Evolutionary conservation across 2,113 vertebrate species (phyloP).

Genomic region (Australoheros scitulus): DNA sequence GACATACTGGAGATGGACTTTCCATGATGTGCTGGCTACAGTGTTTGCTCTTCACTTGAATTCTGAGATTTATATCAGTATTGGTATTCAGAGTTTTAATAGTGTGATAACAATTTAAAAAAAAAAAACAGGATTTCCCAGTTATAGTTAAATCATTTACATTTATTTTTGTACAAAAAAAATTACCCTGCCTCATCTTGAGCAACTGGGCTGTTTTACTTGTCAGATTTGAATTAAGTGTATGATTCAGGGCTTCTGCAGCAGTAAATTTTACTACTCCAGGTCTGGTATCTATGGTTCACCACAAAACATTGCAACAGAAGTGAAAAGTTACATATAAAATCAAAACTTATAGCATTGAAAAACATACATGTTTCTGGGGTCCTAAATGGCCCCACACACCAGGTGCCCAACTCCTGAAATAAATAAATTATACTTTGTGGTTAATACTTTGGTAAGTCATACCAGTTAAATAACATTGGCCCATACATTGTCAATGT

Average conservation of each 20-base stretch:
- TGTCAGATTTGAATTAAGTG: neutral
- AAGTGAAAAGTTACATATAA: neutral
- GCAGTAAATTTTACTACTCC: neutral
- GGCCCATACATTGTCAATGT: neutral
- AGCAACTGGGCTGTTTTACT: too few species aligned
- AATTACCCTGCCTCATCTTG: neutral
- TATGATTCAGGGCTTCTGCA: neutral
- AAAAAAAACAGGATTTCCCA: neutral
- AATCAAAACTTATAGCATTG: too few species aligned
- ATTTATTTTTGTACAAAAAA: neutral
- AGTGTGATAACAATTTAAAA: neutral
- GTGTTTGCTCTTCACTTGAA: rapidly evolving
- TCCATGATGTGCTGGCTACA: neutral
- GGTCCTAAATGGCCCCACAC: too few species aligned
- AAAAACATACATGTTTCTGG: too few species aligned
- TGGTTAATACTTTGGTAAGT: neutral
- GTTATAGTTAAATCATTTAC: neutral
- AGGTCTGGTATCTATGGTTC: neutral
- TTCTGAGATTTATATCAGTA: neutral
- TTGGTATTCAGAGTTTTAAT: neutral
- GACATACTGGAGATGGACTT: neutral
- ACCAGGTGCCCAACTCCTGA: too few species aligned
- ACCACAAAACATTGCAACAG: neutral
- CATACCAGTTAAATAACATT: neutral
- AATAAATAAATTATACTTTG: too few species aligned